phyloP scores from a whole-genome alignment of 1,140 invertebrate genomes.

The Nephila pilipes region DNA sequence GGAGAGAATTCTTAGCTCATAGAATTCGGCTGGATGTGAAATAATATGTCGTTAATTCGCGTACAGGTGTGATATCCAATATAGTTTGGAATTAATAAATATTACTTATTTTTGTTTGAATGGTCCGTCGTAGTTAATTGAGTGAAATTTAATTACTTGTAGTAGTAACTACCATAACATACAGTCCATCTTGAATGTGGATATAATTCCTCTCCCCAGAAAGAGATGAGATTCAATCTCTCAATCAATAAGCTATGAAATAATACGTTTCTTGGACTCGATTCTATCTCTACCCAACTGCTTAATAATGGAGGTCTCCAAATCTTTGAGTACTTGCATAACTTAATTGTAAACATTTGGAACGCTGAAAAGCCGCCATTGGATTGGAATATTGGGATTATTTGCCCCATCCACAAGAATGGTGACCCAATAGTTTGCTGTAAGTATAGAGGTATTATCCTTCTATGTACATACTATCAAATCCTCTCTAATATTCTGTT shows the following conservation, averaged over 20 bases:
- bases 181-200: background rate
- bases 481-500: too few relatives aligned
- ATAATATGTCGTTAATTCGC: too few relatives aligned
- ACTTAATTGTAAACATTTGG: background rate
- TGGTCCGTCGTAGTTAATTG: too few relatives aligned
- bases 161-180: too few relatives aligned
- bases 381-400: too few relatives aligned
- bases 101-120: too few relatives aligned
- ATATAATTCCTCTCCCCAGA: background rate
- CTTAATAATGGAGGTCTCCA: background rate
- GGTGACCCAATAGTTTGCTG: background rate
- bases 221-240: background rate
- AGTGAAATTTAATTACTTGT: too few relatives aligned
- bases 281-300: background rate
- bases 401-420: background rate
- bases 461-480: background rate
- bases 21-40: too few relatives aligned
- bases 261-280: background rate
- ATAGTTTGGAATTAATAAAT: too few relatives aligned
- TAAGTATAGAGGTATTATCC: background rate
- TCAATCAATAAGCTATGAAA: constrained; percentile 1
- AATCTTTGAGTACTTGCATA: background rate
- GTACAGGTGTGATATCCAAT: too few relatives aligned
- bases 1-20: too few relatives aligned
- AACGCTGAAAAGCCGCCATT: background rate